Percentiles rank a stretch among this genome's conserved stretches.
Conservation (phyloP, 2,888 invertebrate genomes). For the Polyommatus iphigenia region DNA sequence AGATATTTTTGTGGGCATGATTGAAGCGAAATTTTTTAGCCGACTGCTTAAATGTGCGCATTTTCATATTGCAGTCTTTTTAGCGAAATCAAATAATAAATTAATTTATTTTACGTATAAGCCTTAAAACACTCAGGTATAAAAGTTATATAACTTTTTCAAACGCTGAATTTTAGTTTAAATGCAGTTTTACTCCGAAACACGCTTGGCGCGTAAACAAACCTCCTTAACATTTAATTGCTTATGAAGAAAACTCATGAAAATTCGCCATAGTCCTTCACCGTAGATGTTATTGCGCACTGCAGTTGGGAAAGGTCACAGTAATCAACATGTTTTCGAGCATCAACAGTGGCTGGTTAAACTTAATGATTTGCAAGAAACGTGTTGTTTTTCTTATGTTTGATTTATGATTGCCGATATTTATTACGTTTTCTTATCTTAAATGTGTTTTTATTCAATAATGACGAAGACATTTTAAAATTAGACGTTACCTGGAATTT, state of each 20-base stretch:
- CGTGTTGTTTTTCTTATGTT: constrained; percentile 9
- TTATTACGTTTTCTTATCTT: neutral
- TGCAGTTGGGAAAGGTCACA: constrained; percentile 22
- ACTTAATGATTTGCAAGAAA: constrained; percentile 19
- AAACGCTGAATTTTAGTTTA: neutral
- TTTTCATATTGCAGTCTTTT: too few relatives aligned
- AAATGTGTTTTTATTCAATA: neutral
- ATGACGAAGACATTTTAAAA: neutral
- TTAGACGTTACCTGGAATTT: neutral
- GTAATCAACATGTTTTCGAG: constrained; percentile 21
- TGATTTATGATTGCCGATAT: constrained; percentile 6
- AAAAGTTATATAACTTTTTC: neutral
- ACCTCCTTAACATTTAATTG: neutral
- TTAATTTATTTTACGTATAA: too few relatives aligned
- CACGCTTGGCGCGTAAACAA: neutral
- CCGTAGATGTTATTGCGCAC: constrained; percentile 8
- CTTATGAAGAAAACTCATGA: constrained; percentile 5
- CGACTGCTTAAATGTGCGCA: too few relatives aligned
- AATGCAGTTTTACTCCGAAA: neutral
- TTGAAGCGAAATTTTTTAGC: too few relatives aligned
- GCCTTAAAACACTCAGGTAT: neutral
- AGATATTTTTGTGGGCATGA: neutral
- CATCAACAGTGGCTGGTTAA: neutral
- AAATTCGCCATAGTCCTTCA: constrained; percentile 5
- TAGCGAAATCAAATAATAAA: too few relatives aligned